Evolutionary conservation across 2,797 vertebrate species (phyloP).

Genomic region (Takifugu rubripes): DNA sequence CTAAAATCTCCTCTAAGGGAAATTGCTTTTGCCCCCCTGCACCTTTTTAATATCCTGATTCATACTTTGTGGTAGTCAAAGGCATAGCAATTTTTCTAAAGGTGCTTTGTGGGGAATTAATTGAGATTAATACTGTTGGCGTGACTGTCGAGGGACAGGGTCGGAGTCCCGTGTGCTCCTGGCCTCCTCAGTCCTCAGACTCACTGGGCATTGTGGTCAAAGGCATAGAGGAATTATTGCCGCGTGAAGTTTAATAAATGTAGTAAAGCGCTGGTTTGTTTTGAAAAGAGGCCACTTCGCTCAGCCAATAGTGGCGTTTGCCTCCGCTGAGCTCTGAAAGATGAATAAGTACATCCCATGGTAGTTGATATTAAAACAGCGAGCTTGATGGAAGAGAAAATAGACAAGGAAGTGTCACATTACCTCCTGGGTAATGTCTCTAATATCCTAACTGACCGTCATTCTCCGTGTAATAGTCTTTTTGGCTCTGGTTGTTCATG

Average conservation of each 20-base stretch:
- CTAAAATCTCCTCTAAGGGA: slow-evolving; percentile 64
- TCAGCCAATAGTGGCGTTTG: neutral
- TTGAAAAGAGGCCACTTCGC: slow-evolving; percentile 6
- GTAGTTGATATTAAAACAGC: slow-evolving; percentile 25
- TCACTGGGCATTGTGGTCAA: slow-evolving; percentile 2
- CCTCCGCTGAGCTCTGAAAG: slow-evolving; percentile 3
- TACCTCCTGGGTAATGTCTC: slow-evolving; percentile 25
- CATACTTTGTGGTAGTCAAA: slow-evolving; percentile 51
- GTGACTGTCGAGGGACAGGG: slow-evolving; percentile 28
- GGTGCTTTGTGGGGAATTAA: slow-evolving; percentile 50
- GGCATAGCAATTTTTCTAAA: slow-evolving; percentile 30
- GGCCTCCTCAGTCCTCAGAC: slow-evolving; percentile 24
- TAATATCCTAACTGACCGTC: slow-evolving; percentile 29
- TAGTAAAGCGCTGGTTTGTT: slow-evolving; percentile 46
- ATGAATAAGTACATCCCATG: slow-evolving; percentile 21
- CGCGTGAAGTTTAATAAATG: slow-evolving; percentile 70
- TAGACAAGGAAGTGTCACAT: slow-evolving; percentile 8
- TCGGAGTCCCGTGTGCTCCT: slow-evolving; percentile 22
- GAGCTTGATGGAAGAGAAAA: slow-evolving; percentile 13
- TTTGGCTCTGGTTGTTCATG: slow-evolving; percentile 22
- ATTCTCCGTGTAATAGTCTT: slow-evolving; percentile 36
- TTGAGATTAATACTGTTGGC: slow-evolving; percentile 65
- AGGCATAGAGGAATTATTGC: slow-evolving; percentile 71
- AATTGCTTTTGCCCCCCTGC: slow-evolving; percentile 74
- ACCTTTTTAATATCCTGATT: slow-evolving; percentile 77